A percentile compares a stretch with the other conserved stretches of the same genome.
phyloP scores from a whole-genome alignment of 2,888 invertebrate species.

The Dryobota labecula region DNA sequence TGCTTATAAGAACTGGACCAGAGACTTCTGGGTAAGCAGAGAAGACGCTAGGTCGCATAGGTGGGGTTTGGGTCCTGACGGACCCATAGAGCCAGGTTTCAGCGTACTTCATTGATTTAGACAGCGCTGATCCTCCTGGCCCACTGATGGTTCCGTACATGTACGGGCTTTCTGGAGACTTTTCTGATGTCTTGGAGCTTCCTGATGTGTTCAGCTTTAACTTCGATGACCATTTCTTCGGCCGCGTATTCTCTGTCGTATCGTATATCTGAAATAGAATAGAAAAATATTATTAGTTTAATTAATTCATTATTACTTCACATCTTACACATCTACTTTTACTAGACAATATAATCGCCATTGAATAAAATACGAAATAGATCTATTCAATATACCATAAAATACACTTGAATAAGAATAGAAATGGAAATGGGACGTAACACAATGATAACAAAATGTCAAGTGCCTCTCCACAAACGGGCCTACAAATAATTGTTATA shows the following conservation, averaged over 20 bases:
- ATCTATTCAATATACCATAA: slow-evolving; percentile 13
- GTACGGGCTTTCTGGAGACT: slow-evolving; percentile 86
- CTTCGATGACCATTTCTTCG: slow-evolving; percentile 94
- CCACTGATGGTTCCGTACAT: slow-evolving; percentile 89
- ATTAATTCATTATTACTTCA: neutral
- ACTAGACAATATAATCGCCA: neutral
- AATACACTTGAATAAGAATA: slow-evolving; percentile 34
- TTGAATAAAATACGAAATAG: slow-evolving; percentile 28
- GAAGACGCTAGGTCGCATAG: slow-evolving; percentile 87
- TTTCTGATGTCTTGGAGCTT: slow-evolving; percentile 86
- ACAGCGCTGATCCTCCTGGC: slow-evolving; percentile 93
- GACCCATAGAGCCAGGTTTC: slow-evolving; percentile 97
- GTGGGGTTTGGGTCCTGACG: slow-evolving; percentile 90
- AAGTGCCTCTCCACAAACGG: slow-evolving; percentile 28
- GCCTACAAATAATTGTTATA: slow-evolving; percentile 43
- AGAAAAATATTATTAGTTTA: slow-evolving; percentile 11
- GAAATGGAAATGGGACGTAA: slow-evolving; percentile 39
- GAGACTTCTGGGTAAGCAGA: slow-evolving; percentile 86
- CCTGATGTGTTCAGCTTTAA: slow-evolving; percentile 91
- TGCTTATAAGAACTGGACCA: slow-evolving; percentile 88
- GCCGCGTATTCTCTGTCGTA: slow-evolving; percentile 88
- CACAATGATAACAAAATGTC: slow-evolving; percentile 36
- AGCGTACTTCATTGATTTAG: slow-evolving; percentile 96
- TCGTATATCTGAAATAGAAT: slow-evolving; percentile 87
- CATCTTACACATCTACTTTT: neutral